These are phyloP conservation scores for Anastrepha obliqua DNA, from an alignment of 1,140 invertebrate species.

Conservation along the genomic window DNA sequence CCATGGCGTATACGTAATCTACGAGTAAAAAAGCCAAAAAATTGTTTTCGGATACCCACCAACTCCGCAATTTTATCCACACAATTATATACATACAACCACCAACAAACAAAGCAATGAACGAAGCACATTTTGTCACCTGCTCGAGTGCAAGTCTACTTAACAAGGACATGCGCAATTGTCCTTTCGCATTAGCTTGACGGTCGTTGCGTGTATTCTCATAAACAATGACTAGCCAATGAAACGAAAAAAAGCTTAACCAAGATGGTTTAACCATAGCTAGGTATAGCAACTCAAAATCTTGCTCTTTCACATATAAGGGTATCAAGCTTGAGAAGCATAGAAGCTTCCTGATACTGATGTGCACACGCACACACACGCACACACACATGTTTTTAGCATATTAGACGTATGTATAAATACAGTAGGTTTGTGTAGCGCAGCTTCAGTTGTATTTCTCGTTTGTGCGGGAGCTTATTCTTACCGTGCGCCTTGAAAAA, in stretches of 20 bases:
- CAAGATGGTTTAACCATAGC: not conserved
- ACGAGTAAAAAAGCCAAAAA: no score
- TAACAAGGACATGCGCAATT: slow-evolving; percentile 47
- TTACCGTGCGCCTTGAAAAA: not conserved
- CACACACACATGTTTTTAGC: not conserved
- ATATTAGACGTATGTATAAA: slow-evolving; percentile 1
- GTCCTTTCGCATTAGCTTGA: slow-evolving; percentile 17
- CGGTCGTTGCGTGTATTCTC: not conserved
- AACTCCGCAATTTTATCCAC: not conserved
- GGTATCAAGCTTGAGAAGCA: not conserved
- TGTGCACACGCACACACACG: not conserved
- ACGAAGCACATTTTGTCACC: not conserved
- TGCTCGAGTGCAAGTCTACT: not conserved
- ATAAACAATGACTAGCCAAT: not conserved
- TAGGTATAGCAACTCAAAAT: not conserved
- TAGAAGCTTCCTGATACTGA: not conserved
- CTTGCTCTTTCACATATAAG: not conserved
- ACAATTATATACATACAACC: not conserved
- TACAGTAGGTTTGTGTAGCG: slow-evolving; percentile 27
- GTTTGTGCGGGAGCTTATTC: not conserved
- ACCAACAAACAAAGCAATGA: not conserved
- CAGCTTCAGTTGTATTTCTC: slow-evolving; percentile 22
- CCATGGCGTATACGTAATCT: no score
- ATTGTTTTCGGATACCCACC: no score
- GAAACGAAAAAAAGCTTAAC: not conserved